Percentiles rank a stretch among this genome's conserved stretches.
phyloP scores from a whole-genome alignment of 2,797 vertebrate species.

The Cynodonichthys magdalenae region DNA sequence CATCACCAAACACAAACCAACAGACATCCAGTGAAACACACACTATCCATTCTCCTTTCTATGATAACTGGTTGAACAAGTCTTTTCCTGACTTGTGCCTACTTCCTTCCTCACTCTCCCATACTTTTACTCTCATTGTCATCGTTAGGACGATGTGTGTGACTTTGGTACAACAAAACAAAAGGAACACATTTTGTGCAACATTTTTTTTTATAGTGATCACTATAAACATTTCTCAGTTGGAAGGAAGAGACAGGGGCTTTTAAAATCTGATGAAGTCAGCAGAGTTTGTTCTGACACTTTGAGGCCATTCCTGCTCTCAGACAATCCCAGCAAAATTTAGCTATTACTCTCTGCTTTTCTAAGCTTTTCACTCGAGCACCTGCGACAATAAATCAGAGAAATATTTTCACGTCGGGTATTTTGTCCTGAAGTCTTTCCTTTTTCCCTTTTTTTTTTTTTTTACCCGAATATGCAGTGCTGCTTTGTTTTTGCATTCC shows the following conservation, averaged over 20 bases:
- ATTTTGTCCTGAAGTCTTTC: slow-evolving; percentile 9
- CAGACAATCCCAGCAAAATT: slow-evolving; percentile 12
- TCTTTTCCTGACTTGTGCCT: slow-evolving; percentile 17
- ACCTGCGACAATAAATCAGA: slow-evolving; percentile 53
- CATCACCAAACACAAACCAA: slow-evolving; percentile 9
- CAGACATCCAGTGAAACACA: slow-evolving; percentile 11
- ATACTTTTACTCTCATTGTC: slow-evolving; percentile 44
- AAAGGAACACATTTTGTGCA: neutral
- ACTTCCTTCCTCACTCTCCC: slow-evolving; percentile 60
- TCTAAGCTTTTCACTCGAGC: slow-evolving; percentile 42
- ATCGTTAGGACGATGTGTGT: slow-evolving; percentile 9
- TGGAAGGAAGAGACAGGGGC: neutral
- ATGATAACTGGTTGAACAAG: slow-evolving; percentile 14
- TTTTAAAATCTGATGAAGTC: slow-evolving; percentile 44
- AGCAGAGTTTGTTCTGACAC: slow-evolving; percentile 50
- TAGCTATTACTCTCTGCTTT: slow-evolving; percentile 16
- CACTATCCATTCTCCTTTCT: slow-evolving; percentile 29
- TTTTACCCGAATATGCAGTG: slow-evolving; percentile 47
- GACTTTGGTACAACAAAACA: slow-evolving; percentile 24
- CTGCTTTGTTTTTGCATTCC: slow-evolving; percentile 62
- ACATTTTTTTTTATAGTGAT: neutral
- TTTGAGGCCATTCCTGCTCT: slow-evolving; percentile 41
- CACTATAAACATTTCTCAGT: slow-evolving; percentile 6
- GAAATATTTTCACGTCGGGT: slow-evolving; percentile 22
- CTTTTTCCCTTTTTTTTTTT: slow-evolving; percentile 15